phyloP scores from a whole-genome alignment of 1,140 invertebrate species.

The Caenorhabditis tropicalis region DNA sequence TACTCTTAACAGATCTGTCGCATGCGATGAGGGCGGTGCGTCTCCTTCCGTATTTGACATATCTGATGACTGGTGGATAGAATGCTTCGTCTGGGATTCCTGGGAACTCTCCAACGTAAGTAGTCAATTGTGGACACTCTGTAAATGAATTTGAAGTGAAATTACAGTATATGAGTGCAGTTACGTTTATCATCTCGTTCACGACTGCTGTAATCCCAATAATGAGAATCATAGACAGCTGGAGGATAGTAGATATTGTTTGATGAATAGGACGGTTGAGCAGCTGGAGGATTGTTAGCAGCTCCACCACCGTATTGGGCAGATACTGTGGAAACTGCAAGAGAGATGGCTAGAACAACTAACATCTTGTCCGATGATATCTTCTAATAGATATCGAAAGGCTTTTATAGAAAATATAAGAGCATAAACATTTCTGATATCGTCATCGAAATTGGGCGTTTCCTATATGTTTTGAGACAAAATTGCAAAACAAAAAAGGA shows the following conservation, averaged over 20 bases:
- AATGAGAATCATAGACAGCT: neutral
- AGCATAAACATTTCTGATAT: neutral
- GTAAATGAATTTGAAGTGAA: neutral
- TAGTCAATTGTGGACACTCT: neutral
- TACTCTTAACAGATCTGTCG: neutral
- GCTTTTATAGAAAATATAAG: neutral
- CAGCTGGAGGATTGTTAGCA: neutral
- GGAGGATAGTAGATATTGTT: neutral
- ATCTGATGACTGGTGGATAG: conserved; percentile 11
- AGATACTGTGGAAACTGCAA: neutral
- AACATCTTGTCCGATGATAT: neutral
- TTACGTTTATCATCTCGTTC: neutral
- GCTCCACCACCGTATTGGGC: neutral
- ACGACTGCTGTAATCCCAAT: neutral
- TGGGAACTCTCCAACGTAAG: neutral
- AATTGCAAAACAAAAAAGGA: too few relatives aligned
- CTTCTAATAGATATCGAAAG: neutral
- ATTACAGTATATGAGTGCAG: neutral
- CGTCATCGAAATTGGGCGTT: neutral
- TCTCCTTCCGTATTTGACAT: neutral
- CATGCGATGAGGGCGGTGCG: neutral
- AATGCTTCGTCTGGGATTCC: neutral
- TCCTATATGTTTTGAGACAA: neutral
- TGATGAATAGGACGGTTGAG: neutral
- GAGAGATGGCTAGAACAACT: neutral